Evolutionary conservation across 2,113 vertebrate genomes (phyloP).

Genomic region (Gopherus evgoodei): DNA sequence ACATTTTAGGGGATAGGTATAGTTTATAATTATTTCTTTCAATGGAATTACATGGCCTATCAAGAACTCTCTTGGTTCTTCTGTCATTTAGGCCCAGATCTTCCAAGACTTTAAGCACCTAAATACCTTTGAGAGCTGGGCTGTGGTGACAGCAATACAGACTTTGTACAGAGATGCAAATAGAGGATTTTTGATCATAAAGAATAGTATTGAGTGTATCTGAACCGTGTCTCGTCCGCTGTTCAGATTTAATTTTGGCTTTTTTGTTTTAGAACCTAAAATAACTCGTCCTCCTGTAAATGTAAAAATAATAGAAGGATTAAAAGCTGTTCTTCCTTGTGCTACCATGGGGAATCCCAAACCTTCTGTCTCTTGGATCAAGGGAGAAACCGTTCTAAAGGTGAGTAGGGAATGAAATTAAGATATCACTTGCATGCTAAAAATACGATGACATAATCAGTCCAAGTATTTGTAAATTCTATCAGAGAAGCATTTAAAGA

Average conservation of each 20-base stretch:
- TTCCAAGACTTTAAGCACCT: too few species aligned
- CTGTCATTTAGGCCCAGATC: background rate
- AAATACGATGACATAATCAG: background rate
- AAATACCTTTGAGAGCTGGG: too few species aligned
- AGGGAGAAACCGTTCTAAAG: slow-evolving; percentile 90
- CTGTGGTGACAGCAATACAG: too few species aligned
- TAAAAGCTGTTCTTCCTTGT: slow-evolving; percentile 95
- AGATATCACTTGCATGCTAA: background rate
- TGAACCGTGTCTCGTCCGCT: background rate
- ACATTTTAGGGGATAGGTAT: too few species aligned
- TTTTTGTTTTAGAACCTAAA: slow-evolving; percentile 88
- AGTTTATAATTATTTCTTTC: background rate
- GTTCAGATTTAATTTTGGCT: slow-evolving; percentile 4
- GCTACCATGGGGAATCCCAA: slow-evolving; percentile 95
- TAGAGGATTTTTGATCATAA: background rate
- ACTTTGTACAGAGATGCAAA: background rate
- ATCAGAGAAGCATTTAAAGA: background rate
- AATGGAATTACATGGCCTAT: background rate
- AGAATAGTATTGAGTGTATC: background rate
- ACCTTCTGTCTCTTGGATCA: slow-evolving; percentile 95
- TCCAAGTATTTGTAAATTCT: background rate
- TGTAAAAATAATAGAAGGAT: slow-evolving; percentile 90
- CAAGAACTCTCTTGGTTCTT: background rate
- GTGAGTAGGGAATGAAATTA: slow-evolving; percentile 74
- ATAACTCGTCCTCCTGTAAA: slow-evolving; percentile 94